phyloP scores from a whole-genome alignment of 2,888 invertebrate species.

The Lacanobia oleracea region DNA sequence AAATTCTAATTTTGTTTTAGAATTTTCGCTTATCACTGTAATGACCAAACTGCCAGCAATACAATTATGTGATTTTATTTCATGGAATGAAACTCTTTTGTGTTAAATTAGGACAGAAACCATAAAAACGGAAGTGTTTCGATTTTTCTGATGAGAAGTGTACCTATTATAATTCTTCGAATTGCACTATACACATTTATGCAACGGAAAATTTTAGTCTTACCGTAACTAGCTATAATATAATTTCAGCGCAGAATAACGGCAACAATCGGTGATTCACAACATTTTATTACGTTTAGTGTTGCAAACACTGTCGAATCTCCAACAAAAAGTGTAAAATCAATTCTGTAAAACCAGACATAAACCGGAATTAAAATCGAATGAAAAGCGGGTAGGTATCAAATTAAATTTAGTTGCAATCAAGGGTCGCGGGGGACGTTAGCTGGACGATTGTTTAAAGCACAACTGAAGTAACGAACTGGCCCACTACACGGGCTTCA shows the following conservation, averaged over 20 bases:
- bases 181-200: no score
- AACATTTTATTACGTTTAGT: background rate
- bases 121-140: no score
- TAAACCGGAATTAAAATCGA: constrained; percentile 35
- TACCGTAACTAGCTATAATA: background rate
- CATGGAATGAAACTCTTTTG: no score
- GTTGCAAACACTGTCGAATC: background rate
- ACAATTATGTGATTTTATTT: no score
- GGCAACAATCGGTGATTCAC: background rate
- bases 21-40: no score
- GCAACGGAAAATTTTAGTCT: no score
- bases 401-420: constrained; percentile 66
- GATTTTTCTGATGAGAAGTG: no score
- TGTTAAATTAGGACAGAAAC: no score
- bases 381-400: constrained; percentile 39
- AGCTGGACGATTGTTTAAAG: constrained; percentile 74
- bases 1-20: no score
- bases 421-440: constrained; percentile 69
- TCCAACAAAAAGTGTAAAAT: background rate
- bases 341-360: constrained; percentile 14
- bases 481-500: constrained; percentile 72
- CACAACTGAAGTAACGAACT: constrained; percentile 73
- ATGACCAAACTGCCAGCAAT: no score
- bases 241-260: background rate
- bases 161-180: no score